Conservation (phyloP, 2,797 vertebrate genomes). For the Smutsia temminckii region DNA sequence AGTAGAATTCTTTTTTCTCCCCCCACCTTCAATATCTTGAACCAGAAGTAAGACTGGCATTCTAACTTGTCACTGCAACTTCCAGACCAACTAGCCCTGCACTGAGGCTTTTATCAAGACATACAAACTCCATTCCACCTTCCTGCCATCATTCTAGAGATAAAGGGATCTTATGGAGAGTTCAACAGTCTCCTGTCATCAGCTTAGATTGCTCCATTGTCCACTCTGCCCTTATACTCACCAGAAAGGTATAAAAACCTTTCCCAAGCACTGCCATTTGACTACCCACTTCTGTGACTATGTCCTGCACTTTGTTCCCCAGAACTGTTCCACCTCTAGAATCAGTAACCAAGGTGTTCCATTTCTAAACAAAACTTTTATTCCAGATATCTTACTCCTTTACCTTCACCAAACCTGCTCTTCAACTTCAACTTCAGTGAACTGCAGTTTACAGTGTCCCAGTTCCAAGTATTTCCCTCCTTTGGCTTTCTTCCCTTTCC, state of each 20-base stretch:
- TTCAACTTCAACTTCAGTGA: slow-evolving; percentile 33
- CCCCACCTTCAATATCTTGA: background rate
- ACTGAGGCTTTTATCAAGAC: background rate
- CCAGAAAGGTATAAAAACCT: background rate
- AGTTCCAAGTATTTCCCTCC: background rate
- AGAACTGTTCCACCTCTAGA: background rate
- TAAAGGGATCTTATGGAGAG: background rate
- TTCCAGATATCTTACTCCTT: slow-evolving; percentile 13
- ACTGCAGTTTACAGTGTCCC: background rate
- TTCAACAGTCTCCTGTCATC: background rate
- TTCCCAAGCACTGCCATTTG: background rate
- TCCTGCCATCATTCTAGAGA: background rate
- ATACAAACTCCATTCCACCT: background rate
- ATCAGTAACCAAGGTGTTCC: background rate
- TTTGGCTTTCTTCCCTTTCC: background rate
- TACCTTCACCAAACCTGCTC: background rate
- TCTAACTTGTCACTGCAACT: background rate
- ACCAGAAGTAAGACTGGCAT: background rate
- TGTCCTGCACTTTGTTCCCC: slow-evolving; percentile 6
- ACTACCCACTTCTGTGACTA: background rate
- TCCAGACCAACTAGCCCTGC: background rate
- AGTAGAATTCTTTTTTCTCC: background rate
- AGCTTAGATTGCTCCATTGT: background rate
- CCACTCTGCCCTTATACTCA: background rate
- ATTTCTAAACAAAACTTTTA: slow-evolving; percentile 38